Conservation (phyloP, 92 coral and sea anemone genomes). For the Metridium senile region DNA sequence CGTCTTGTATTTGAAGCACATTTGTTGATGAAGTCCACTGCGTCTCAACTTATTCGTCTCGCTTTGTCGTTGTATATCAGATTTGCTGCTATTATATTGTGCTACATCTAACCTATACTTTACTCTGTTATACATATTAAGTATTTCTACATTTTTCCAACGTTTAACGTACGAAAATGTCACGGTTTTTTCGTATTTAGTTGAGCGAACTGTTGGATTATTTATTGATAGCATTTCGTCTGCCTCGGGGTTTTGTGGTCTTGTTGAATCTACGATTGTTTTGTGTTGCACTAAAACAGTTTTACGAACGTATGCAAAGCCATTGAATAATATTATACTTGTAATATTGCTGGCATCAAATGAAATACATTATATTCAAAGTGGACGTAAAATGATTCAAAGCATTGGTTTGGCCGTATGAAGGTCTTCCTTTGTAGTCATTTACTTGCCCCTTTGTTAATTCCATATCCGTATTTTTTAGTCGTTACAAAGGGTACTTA, state of each 20-base stretch:
- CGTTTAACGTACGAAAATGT: neutral
- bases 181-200: constrained; percentile 1
- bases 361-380: neutral
- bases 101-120: neutral
- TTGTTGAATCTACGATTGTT: constrained; percentile 20
- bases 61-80: neutral
- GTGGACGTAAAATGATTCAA: too few species aligned
- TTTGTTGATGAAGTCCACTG: constrained; percentile 6
- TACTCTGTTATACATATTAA: too few species aligned
- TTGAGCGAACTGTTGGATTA: constrained; percentile 18
- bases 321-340: neutral
- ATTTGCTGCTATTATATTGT: neutral
- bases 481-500: neutral
- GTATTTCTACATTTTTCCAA: neutral
- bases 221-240: constrained; percentile 38
- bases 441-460: neutral
- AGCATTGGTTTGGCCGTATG: neutral
- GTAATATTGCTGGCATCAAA: neutral
- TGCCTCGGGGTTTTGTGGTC: constrained; percentile 26
- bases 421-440: neutral
- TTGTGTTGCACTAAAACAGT: constrained; percentile 16
- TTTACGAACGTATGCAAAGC: constrained; percentile 11
- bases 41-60: neutral
- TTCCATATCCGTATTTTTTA: neutral
- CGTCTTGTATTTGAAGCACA: constrained; percentile 4